Evolutionary conservation across 2,888 invertebrate genomes (phyloP).

Genomic region (Cheilosia urbana): DNA sequence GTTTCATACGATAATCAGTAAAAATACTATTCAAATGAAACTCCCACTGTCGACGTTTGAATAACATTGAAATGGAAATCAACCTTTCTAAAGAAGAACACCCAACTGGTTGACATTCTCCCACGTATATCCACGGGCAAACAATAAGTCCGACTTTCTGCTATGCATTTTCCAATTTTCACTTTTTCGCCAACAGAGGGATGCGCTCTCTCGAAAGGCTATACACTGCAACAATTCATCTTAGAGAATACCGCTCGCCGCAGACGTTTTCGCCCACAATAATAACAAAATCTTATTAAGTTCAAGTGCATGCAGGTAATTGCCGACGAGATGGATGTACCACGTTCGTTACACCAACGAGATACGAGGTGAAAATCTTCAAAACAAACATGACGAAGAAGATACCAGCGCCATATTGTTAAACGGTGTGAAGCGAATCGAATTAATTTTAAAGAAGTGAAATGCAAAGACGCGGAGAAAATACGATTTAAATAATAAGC

Average conservation of each 20-base stretch:
- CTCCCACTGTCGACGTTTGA: not conserved
- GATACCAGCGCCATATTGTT: slow-evolving; percentile 39
- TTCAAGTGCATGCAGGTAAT: slow-evolving; percentile 68
- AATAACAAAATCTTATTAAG: slow-evolving; percentile 42
- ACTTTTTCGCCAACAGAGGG: slow-evolving; percentile 30
- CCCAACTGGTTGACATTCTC: slow-evolving; percentile 9
- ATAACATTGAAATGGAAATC: slow-evolving; percentile 3
- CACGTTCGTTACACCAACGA: not conserved
- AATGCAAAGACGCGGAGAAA: slow-evolving; percentile 10
- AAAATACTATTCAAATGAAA: not conserved
- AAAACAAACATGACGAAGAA: slow-evolving; percentile 26
- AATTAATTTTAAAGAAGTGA: slow-evolving; percentile 41
- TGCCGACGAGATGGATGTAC: slow-evolving; percentile 25
- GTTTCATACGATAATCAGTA: not conserved
- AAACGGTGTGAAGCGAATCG: slow-evolving; percentile 62
- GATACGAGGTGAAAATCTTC: slow-evolving; percentile 35
- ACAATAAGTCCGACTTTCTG: slow-evolving; percentile 28
- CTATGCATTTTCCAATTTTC: slow-evolving; percentile 18
- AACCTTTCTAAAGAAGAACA: slow-evolving; percentile 17
- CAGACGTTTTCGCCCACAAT: slow-evolving; percentile 16
- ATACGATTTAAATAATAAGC: slow-evolving; percentile 36
- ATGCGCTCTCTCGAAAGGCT: not conserved
- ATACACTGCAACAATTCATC: not conserved
- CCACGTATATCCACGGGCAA: slow-evolving; percentile 9
- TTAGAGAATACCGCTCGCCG: slow-evolving; percentile 29